These are phyloP conservation scores for Drosophila tropicalis DNA, from an alignment of 1,140 invertebrate species.

Conservation along the genomic window DNA sequence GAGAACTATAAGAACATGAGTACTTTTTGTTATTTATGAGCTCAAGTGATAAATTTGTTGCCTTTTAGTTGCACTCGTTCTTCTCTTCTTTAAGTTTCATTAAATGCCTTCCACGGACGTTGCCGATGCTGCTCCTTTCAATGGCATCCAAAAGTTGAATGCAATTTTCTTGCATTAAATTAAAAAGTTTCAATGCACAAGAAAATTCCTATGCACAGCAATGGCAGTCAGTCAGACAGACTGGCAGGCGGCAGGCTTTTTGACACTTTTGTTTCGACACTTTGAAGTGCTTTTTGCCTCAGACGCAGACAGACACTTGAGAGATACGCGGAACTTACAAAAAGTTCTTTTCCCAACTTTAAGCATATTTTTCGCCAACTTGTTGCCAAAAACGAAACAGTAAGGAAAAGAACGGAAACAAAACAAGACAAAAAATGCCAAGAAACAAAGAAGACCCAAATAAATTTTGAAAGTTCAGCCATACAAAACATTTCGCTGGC, in stretches of 20 bases:
- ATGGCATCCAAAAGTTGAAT: constrained; percentile 51
- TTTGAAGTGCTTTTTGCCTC: constrained; percentile 64
- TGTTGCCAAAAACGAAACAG: constrained; percentile 67
- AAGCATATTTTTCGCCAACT: constrained; percentile 66
- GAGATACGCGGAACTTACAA: constrained; percentile 47
- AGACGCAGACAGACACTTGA: constrained; percentile 47
- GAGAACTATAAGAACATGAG: constrained; percentile 14
- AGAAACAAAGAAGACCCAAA: constrained; percentile 52
- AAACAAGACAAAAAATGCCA: constrained; percentile 25
- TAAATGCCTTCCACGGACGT: constrained; percentile 28
- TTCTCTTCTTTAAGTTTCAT: constrained; percentile 7
- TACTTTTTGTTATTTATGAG: constrained; percentile 70
- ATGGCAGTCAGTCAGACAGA: constrained; percentile 7
- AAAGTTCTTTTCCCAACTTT: constrained; percentile 56
- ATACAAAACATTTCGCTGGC: constrained; percentile 78
- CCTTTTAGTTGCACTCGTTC: constrained; percentile 3
- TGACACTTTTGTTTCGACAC: constrained; percentile 80
- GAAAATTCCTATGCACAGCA: constrained; percentile 18
- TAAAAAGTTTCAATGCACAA: constrained; percentile 44
- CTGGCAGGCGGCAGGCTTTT: constrained; percentile 49
- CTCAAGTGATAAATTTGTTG: constrained; percentile 64
- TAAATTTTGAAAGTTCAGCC: constrained; percentile 72
- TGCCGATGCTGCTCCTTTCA: constrained; percentile 1
- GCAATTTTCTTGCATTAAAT: constrained; percentile 67
- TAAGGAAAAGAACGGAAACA: constrained; percentile 19